A percentile compares a stretch with the other conserved stretches of the same genome.
Conservation (phyloP, 1,140 invertebrate species). For the Nymphalis io region DNA sequence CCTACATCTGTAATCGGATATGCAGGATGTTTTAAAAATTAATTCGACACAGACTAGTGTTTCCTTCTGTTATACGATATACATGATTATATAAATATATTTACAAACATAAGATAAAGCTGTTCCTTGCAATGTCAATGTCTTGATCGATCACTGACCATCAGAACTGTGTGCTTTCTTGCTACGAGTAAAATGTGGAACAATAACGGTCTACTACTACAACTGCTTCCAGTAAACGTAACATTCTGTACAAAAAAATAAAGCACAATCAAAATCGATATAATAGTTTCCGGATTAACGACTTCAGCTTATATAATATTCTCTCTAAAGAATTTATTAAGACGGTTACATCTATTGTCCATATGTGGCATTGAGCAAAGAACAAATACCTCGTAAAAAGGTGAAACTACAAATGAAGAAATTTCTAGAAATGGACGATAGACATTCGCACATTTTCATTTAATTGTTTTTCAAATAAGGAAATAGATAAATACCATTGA, state of each 20-base stretch:
- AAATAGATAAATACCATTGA: constrained; percentile 23
- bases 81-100: no score
- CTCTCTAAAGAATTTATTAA: constrained; percentile 7
- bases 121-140: no score
- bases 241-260: constrained; percentile 8
- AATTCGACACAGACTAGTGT: no score
- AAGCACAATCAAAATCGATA: not conserved
- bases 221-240: no score
- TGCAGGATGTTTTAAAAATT: no score
- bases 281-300: not conserved
- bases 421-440: constrained; percentile 29
- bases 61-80: no score
- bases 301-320: not conserved
- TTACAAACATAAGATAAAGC: no score
- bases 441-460: constrained; percentile 35
- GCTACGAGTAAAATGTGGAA: no score
- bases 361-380: constrained; percentile 1
- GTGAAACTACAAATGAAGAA: constrained; percentile 20
- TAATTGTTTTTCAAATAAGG: constrained; percentile 38
- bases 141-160: no score
- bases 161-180: no score
- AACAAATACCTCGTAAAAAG: constrained; percentile 13
- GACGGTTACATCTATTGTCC: constrained; percentile 10
- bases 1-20: no score
- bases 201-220: no score